Evolutionary conservation across 92 coral and sea anemone genomes (phyloP), one percentile per base, ranked within the genome.

Genomic region (Phenganax marumi): DNA sequence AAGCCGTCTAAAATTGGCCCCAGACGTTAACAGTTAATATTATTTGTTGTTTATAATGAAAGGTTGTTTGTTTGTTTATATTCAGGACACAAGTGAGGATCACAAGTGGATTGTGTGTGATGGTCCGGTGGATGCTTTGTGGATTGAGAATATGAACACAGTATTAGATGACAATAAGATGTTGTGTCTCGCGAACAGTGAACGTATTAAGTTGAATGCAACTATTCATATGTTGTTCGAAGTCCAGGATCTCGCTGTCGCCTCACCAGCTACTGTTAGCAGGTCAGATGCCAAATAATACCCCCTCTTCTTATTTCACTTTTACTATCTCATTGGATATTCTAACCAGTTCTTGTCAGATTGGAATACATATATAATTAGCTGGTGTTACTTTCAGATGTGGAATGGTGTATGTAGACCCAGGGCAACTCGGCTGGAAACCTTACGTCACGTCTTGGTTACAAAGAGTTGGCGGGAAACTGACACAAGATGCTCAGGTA

Each of bases 391-490:
- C 43, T 77, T 58, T 0, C 77, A 91, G 98, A 75, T 95, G 98
- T 79, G 98, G 98, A 81, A 95, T 95, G 98, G 98, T 95, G 66
- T 95, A 95, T 85, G 93, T 95, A 95, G 98, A 95, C 63, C 98
- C 98, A 5, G 91, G 89, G 33, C 96, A 91, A 66, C 79, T 95
- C 54, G 98, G 98, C 58, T 95, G 98, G 98, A 89, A 90, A 75
- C 97, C 97, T 10, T 92, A 87, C 26, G 98, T 95, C 63, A 90
- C 86, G 73, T 92, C 98, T 6, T 95, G 98, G 98, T 85, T 95
- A 87, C 87, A 91, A 52, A 87, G 77, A 78, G 83, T 86, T 25
- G 87, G 91, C 19, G 91, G 80, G 49, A 95, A 91, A 78, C 89
- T 95, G 90, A 95, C 89, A 76, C 96, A 93, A 12, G 98, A 95